phyloP scores from a whole-genome alignment of 2,797 vertebrate genomes.

The Tapirus indicus region DNA sequence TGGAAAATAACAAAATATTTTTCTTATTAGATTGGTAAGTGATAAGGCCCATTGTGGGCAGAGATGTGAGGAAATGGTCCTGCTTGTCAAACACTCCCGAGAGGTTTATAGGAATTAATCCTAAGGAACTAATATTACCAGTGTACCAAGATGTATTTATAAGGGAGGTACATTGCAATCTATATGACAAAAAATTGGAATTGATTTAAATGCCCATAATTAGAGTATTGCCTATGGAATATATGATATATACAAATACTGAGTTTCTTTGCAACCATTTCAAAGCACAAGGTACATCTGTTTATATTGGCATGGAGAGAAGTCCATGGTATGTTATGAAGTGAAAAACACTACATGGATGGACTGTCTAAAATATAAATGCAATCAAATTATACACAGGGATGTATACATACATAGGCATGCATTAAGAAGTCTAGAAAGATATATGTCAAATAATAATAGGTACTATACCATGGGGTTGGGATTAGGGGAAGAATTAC shows the following conservation, averaged over 20 bases:
- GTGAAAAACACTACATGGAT: not conserved
- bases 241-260: not conserved
- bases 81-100: not conserved
- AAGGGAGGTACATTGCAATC: not conserved
- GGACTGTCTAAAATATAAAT: not conserved
- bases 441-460: not conserved
- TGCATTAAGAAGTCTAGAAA: not conserved
- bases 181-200: not conserved
- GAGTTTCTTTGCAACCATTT: not conserved
- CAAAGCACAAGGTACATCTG: not conserved
- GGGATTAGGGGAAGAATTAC: not conserved
- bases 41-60: not conserved
- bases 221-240: not conserved
- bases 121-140: not conserved
- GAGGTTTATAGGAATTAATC: not conserved
- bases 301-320: not conserved
- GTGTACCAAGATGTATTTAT: not conserved
- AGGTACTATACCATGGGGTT: not conserved
- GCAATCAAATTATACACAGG: not conserved
- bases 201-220: not conserved
- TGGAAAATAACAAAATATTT: constrained; percentile 4
- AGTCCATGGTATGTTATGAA: not conserved
- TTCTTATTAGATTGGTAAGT: not conserved
- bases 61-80: not conserved
- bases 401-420: not conserved